These are phyloP conservation scores for Psittacula derbiana DNA, from an alignment of 2,797 vertebrate genomes.

Conservation along the genomic window DNA sequence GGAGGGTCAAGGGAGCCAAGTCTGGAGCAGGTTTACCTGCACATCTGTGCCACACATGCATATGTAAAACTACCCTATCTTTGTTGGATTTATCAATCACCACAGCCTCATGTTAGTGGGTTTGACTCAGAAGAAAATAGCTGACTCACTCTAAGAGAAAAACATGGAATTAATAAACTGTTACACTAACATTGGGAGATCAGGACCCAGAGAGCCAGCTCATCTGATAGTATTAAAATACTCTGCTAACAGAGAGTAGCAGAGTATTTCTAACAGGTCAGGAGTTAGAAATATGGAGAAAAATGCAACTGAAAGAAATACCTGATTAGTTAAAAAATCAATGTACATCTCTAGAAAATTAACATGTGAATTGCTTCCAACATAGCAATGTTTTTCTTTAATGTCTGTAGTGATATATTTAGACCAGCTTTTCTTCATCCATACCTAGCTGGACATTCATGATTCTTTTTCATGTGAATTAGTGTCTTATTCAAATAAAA, in stretches of 20 bases:
- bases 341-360: neutral
- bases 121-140: neutral
- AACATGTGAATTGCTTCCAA: neutral
- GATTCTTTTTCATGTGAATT: neutral
- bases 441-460: neutral
- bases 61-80: neutral
- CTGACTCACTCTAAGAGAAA: neutral
- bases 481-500: neutral
- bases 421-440: neutral
- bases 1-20: neutral
- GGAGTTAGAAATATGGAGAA: neutral
- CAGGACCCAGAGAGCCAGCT: neutral
- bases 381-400: neutral
- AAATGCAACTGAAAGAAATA: neutral
- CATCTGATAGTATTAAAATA: neutral
- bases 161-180: neutral
- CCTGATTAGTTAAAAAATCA: neutral
- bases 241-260: neutral
- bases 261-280: neutral
- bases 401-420: neutral
- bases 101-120: rapidly evolving
- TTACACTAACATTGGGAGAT: neutral
- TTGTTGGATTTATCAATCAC: neutral
- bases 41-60: neutral
- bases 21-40: neutral